Evolutionary conservation across 2,888 invertebrate species (phyloP), one percentile per base, ranked within the genome.

Genomic region (Autographa pulchrina): DNA sequence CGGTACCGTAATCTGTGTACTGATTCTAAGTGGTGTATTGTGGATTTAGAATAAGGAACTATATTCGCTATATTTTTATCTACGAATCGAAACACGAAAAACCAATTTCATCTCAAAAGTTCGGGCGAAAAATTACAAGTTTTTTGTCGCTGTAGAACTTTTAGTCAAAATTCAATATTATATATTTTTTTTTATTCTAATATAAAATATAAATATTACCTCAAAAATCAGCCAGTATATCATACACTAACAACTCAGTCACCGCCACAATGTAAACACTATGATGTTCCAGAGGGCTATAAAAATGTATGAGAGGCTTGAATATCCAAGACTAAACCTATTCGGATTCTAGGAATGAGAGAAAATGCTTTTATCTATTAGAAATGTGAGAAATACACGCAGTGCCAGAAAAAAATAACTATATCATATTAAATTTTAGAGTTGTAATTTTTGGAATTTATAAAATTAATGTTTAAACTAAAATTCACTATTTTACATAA

Each of bases 1-100:
- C 64, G 72, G 68, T 18, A 56, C 13, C 64, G 62, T 74, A 84
- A 81, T 84, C 72, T 38, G 31, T 67, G 63, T 65, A 35, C 20
- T 70, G 72, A 67, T 70, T 64, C 71, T 68, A 71, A 60, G 43
- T 38, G 62, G 62, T 62, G 18, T 61, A 58, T 65, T 61, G 41
- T 41, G 59, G 66, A 64, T 68, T 65, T 25, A 13, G 25, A 56
- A 25, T 56, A 11, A 56, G 14, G 20, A 25, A 56, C 54, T 25
- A 56, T 56, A 13, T 25, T 56, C 25, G 25, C n/a, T 4, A 48
- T 48, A n/a, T 48, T 48, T n/a, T 48, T 48, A n/a, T 48, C n/a
- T 11, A 38, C 11, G 11, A 38, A 38, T 11, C 0, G 11, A 11
- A 38, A 38, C 38, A 11, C 2, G 11, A 38, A 38, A 11, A 38